phyloP scores from a whole-genome alignment of 37 sponge, comb jelly and placozoan species.

The Hexactinellida sp. region DNA sequence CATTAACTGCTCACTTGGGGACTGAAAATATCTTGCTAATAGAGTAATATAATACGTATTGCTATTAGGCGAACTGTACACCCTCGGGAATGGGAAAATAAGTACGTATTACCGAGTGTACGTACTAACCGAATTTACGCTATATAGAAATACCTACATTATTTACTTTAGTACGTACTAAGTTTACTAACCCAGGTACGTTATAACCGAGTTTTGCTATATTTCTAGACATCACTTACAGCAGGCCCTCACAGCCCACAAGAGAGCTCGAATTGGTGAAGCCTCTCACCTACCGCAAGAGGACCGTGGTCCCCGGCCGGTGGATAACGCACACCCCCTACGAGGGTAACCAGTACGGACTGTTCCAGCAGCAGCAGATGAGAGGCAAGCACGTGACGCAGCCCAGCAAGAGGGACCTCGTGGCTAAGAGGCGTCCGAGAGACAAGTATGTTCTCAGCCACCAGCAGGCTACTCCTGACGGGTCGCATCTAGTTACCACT shows the following conservation, averaged over 20 bases:
- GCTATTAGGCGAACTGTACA: no score
- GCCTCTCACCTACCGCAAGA: background rate
- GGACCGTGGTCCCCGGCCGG: background rate
- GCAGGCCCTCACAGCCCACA: no score
- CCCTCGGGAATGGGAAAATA: no score
- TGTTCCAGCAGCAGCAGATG: background rate
- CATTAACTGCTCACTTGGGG: no score
- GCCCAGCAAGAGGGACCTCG: background rate
- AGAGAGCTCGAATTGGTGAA: background rate
- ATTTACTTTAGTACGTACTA: background rate
- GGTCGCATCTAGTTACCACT: background rate
- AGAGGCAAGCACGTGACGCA: background rate
- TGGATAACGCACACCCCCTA: background rate
- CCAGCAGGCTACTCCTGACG: background rate
- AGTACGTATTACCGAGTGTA: no score
- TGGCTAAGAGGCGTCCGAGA: background rate
- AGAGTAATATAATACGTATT: no score
- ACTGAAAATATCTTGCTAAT: no score
- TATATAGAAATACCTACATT: no score
- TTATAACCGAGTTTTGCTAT: background rate
- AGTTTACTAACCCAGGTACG: background rate
- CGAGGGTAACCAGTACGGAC: background rate
- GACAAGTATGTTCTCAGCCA: background rate
- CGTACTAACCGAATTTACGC: no score
- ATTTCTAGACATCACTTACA: no score